Evolutionary conservation across 2,888 invertebrate species (phyloP), one percentile per base, ranked within the genome.

Genomic region (Pyrrhosoma nymphula): DNA sequence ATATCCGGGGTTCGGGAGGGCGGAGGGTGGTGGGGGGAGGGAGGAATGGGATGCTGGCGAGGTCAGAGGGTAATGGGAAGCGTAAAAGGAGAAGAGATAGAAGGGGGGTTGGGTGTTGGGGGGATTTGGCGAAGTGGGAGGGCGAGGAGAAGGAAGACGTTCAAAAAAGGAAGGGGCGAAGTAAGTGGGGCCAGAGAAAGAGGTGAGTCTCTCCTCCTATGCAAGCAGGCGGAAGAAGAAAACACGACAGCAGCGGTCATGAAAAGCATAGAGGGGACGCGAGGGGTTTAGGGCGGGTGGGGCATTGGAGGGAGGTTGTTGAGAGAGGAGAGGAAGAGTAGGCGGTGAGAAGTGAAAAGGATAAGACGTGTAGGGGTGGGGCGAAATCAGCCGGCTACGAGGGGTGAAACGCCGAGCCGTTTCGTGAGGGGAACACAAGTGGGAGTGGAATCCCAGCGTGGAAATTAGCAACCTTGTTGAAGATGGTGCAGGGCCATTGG

Each of bases 1-100:
- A 93, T 93, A 93, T 93, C 93, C 93, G 93, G 91, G 90, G 90
- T 55, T 30, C 47, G 56, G 90, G 30, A 35, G 69, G 69, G 93
- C 0, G 26, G 3, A 20, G 93, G 56, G 91, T 23, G n/a, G n/a
- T 20, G 35, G 60, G 63, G 63, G 56, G 35, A 56, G 20, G 47
- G 47, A 30, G 56, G 47, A 8, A 47, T 47, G 23, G 56, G 56
- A 30, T 30, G 56, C 0, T 10, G 35, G 60, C 23, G 55, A 35
- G 90, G 35, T 30, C 56, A 90, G 56, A n/a, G 56, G 60, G 8
- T 60, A 60, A 60, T 60, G 60, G 89, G 47, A 23, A 39, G 89
- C 47, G 39, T 47, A 55, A 23, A 55, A 26, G 47, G 90, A 23
- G n/a, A 56, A 90, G 60, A 35, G 90, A n/a, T n/a, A n/a, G n/a